phyloP scores from a whole-genome alignment of 2,113 vertebrate genomes.

The Eptesicus fuscus region DNA sequence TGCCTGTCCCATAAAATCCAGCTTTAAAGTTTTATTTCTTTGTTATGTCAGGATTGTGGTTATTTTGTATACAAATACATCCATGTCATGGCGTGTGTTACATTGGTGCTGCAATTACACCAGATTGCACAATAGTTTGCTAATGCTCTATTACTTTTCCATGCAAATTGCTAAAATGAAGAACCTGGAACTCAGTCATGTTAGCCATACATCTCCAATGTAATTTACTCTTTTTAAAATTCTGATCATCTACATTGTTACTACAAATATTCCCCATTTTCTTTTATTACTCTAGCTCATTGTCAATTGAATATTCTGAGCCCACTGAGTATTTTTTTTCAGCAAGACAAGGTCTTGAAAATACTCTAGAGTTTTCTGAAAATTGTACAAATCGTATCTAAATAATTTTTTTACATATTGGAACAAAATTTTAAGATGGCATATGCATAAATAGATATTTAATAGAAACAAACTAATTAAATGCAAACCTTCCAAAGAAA shows the following conservation, averaged over 20 bases:
- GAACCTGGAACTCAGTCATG: conserved; percentile 30
- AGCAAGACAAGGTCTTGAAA: not conserved
- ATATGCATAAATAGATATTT: not conserved
- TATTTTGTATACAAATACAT: conserved; percentile 57
- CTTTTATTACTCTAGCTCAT: not conserved
- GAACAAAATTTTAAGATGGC: not conserved
- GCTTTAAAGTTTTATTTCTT: conserved; percentile 59
- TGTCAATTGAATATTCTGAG: not conserved
- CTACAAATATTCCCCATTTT: conserved; percentile 28
- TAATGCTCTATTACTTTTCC: conserved; percentile 69
- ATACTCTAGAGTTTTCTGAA: not conserved
- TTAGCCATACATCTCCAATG: conserved; percentile 16
- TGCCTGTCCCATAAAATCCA: conserved; percentile 24
- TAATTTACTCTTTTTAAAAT: not conserved
- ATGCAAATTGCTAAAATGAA: conserved; percentile 75
- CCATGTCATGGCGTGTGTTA: conserved; percentile 15
- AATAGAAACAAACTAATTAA: not conserved
- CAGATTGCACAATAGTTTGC: conserved; percentile 72
- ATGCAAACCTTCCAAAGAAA: not conserved
- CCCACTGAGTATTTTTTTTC: not conserved
- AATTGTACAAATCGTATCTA: not conserved
- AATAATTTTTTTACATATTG: not conserved
- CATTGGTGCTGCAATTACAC: conserved; percentile 61
- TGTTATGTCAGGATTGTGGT: conserved; percentile 28
- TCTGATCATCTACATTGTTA: conserved; percentile 26